These are phyloP conservation scores for Drosophila sp. DNA, from an alignment of 1,140 invertebrate genomes.

Conservation along the genomic window DNA sequence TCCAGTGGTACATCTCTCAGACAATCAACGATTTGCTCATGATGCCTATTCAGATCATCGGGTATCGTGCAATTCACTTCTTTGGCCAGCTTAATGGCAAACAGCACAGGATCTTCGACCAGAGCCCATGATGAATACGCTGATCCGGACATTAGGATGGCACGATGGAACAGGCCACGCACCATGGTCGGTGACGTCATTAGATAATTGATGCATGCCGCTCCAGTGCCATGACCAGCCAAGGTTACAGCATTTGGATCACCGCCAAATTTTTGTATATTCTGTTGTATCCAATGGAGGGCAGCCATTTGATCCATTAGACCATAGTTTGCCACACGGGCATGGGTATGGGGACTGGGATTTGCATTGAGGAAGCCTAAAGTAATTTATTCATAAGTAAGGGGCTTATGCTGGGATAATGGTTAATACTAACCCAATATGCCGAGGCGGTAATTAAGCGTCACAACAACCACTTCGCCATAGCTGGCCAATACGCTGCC, in stretches of 20 bases:
- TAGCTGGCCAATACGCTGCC: conserved; percentile 95
- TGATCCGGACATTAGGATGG: conserved; percentile 95
- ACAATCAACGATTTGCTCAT: conserved; percentile 92
- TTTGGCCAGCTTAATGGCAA: conserved; percentile 92
- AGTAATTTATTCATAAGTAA: background rate
- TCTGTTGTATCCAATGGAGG: conserved; percentile 95
- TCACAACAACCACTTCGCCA: conserved; percentile 96
- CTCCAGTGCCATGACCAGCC: conserved; percentile 96
- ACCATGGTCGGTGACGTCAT: conserved; percentile 97
- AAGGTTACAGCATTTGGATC: conserved; percentile 95
- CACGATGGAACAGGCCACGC: conserved; percentile 94
- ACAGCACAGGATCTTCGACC: conserved; percentile 94
- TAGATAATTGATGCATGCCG: conserved; percentile 96
- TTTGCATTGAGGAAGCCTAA: conserved; percentile 93
- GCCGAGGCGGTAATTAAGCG: conserved; percentile 97
- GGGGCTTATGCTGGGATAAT: background rate
- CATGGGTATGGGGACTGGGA: conserved; percentile 89
- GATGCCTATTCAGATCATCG: conserved; percentile 89
- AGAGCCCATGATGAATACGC: conserved; percentile 97
- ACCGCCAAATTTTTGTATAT: conserved; percentile 94
- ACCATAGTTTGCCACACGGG: conserved; percentile 95
- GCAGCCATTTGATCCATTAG: conserved; percentile 97
- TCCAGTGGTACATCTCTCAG: conserved; percentile 90
- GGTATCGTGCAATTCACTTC: conserved; percentile 94
- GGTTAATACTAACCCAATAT: conserved; percentile 87